Evolutionary conservation across 2,888 invertebrate genomes (phyloP), one percentile per base, ranked within the genome.

Genomic region (Gymnocheta viridis): DNA sequence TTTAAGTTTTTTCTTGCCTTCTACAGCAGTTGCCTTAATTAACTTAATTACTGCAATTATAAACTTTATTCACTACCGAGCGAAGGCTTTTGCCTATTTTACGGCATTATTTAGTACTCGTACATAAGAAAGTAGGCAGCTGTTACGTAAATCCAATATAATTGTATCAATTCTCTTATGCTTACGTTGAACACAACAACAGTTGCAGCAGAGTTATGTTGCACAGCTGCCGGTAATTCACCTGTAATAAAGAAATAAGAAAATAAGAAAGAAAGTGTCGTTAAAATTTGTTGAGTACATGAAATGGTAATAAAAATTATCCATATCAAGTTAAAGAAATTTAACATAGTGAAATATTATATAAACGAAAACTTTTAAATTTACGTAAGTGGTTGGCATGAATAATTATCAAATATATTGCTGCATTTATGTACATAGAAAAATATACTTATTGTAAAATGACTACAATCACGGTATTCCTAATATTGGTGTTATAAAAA

Each of bases 211-310:
- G 86, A 82, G 85, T 90, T 91, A 78, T 91, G 91, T 86, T 91
- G 91, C 66, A 91, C 91, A 62, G 91, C 91, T 70, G 91, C 91
- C 35, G 91, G 91, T 82, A 90, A 82, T 87, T 91, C 91, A 27
- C 91, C 91, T 91, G 81, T 10, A 87, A 85, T 38, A 54, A 79
- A 49, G 3, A 69, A 35, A 17, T 60, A 49, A 4, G 12, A 62
- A 38, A 9, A 44, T 10, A 29, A 32, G 17, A 17, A 56, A 10
- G 3, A 76, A 38, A 54, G 38, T 22, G 12, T 44, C 2, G 27
- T 74, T 19, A 35, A 58, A 32, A 19, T 2, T 22, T 38, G 12
- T 38, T 22, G n/a, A 14, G n/a, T 24, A 12, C 5, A 35, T 19
- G 6, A 35, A 22, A 35, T 7, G 56, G 27, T 5, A 47, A 6